phyloP scores from a whole-genome alignment of 2,888 invertebrate genomes.

The Drosophila kanekoi region DNA sequence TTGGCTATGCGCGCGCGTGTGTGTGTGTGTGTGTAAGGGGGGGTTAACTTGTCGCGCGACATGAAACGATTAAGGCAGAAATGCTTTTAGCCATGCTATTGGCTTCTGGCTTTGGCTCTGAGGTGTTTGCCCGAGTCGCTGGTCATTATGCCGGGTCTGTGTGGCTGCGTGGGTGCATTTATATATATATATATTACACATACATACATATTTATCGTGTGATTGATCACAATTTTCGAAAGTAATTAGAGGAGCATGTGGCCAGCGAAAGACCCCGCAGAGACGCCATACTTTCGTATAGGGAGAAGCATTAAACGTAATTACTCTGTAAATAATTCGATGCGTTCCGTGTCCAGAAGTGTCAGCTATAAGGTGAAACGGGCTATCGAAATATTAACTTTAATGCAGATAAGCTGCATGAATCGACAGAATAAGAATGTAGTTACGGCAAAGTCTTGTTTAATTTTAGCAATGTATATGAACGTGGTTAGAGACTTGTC shows the following conservation, averaged over 20 bases:
- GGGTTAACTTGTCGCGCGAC: slow-evolving; percentile 66
- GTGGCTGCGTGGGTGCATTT: slow-evolving; percentile 5
- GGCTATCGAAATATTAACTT: slow-evolving; percentile 32
- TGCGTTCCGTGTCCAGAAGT: slow-evolving; percentile 33
- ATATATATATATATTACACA: not conserved
- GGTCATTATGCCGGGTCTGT: slow-evolving; percentile 49
- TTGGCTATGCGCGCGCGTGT: no score
- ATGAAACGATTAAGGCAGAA: slow-evolving; percentile 78
- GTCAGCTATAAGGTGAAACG: slow-evolving; percentile 19
- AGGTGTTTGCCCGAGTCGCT: slow-evolving; percentile 50
- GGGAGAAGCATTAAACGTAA: slow-evolving; percentile 68
- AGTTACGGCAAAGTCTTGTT: not conserved
- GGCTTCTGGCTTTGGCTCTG: slow-evolving; percentile 53
- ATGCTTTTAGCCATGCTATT: slow-evolving; percentile 71
- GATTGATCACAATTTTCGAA: slow-evolving; percentile 82
- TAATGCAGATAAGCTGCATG: slow-evolving; percentile 10
- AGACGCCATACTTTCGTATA: slow-evolving; percentile 5
- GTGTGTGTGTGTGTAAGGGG: not conserved
- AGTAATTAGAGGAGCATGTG: slow-evolving; percentile 78
- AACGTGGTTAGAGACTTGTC: not conserved
- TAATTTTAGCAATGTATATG: not conserved
- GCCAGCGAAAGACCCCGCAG: slow-evolving; percentile 22
- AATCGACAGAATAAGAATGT: not conserved
- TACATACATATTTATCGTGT: slow-evolving; percentile 56
- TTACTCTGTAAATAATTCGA: slow-evolving; percentile 75